Evolutionary conservation across 2,888 invertebrate species (phyloP).

Genomic region (Rugalucina vietnamica): DNA sequence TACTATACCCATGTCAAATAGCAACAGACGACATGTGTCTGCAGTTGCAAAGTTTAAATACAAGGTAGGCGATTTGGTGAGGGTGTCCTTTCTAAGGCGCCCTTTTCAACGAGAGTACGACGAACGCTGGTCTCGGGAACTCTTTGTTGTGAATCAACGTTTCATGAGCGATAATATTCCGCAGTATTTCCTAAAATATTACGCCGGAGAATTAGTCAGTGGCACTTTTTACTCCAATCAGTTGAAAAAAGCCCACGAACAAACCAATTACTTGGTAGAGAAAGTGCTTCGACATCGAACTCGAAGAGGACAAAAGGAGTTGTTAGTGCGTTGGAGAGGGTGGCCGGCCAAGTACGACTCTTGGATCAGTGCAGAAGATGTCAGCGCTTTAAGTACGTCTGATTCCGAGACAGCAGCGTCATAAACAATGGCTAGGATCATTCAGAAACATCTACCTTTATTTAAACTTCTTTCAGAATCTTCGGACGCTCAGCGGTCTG

Average conservation of each 20-base stretch:
- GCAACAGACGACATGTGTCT: background rate
- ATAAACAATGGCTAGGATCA: background rate
- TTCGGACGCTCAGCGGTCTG: background rate
- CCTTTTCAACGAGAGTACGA: slow-evolving; percentile 45
- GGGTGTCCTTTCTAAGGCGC: slow-evolving; percentile 32
- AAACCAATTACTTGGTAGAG: background rate
- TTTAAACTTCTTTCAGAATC: slow-evolving; percentile 16
- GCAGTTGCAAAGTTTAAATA: background rate
- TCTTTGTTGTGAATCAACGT: slow-evolving; percentile 41
- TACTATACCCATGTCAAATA: background rate
- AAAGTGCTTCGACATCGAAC: background rate
- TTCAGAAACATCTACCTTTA: background rate
- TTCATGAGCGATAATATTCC: slow-evolving; percentile 32
- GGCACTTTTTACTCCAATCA: slow-evolving; percentile 32
- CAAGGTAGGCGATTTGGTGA: slow-evolving; percentile 44
- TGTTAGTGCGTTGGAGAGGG: slow-evolving; percentile 12
- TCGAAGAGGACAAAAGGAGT: background rate
- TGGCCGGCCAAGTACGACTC: background rate
- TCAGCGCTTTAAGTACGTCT: background rate
- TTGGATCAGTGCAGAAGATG: background rate
- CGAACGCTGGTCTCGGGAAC: slow-evolving; percentile 39
- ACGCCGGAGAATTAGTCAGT: slow-evolving; percentile 32
- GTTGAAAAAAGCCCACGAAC: slow-evolving; percentile 11
- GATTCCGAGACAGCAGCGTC: background rate
- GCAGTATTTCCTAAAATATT: too few species aligned